phyloP scores from a whole-genome alignment of 2,113 vertebrate genomes.

The Myiagra hebetior region DNA sequence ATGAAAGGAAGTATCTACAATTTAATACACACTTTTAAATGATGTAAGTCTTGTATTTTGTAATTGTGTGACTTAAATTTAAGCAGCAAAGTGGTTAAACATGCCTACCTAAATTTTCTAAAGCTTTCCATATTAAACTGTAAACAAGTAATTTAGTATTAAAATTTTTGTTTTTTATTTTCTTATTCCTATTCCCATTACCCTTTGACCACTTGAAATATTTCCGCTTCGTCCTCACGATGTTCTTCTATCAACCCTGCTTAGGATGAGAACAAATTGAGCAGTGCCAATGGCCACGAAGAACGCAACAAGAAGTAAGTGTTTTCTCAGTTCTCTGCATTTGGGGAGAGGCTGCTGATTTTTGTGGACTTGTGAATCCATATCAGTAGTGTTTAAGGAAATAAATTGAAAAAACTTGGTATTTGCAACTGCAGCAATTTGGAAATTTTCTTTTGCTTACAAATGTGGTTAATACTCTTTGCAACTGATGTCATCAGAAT shows the following conservation, averaged over 20 bases:
- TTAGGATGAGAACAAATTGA: constrained; percentile 96
- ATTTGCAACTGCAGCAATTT: neutral
- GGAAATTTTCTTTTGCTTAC: neutral
- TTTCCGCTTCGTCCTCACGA: constrained; percentile 96
- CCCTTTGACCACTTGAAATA: constrained; percentile 97
- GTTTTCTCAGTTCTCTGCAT: neutral
- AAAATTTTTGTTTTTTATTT: constrained; percentile 86
- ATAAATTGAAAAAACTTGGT: neutral
- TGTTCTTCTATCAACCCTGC: constrained; percentile 99
- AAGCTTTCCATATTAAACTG: constrained; percentile 76
- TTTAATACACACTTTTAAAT: constrained; percentile 63
- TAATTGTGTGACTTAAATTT: constrained; percentile 72
- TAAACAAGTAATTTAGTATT: constrained; percentile 80
- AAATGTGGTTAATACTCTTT: neutral
- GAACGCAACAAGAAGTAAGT: constrained; percentile 94
- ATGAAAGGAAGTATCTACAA: constrained; percentile 73
- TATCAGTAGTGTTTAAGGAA: neutral
- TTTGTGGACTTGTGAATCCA: accelerated
- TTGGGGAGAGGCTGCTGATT: neutral
- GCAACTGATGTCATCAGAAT: neutral
- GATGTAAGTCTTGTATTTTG: constrained; percentile 74
- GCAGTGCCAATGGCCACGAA: constrained; percentile 89
- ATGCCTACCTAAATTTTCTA: constrained; percentile 78
- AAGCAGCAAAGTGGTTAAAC: constrained; percentile 84
- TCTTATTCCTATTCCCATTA: constrained; percentile 94